Conservation (phyloP, 2,888 invertebrate species). For the Andrena camellia region DNA sequence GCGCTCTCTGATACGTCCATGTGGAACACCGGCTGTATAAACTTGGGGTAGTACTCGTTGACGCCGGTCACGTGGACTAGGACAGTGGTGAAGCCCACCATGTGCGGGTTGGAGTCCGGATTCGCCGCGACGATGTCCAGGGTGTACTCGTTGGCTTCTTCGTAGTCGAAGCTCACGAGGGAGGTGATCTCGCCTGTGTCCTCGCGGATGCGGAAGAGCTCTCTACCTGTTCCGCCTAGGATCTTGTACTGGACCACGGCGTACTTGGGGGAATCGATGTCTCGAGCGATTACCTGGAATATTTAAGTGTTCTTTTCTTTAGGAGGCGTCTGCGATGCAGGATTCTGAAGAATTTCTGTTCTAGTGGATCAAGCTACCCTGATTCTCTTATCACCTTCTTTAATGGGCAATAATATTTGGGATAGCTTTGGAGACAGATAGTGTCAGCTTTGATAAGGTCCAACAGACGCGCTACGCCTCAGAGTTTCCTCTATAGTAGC, state of each 20-base stretch:
- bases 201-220: conserved; percentile 91
- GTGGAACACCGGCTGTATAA: conserved; percentile 95
- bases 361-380: too few relatives aligned
- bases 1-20: conserved; percentile 97
- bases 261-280: conserved; percentile 95
- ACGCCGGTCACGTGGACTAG: conserved; percentile 92
- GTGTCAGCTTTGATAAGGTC: too few relatives aligned
- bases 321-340: too few relatives aligned
- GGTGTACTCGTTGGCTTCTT: conserved; percentile 91
- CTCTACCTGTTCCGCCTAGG: conserved; percentile 90
- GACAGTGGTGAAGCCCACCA: conserved; percentile 91
- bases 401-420: too few relatives aligned
- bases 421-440: too few relatives aligned
- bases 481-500: too few relatives aligned
- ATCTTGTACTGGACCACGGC: conserved; percentile 94
- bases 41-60: conserved; percentile 95
- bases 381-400: too few relatives aligned
- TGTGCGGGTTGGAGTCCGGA: conserved; percentile 90
- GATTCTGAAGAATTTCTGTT: too few relatives aligned
- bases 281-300: conserved; percentile 89
- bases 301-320: background rate
- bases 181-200: conserved; percentile 92
- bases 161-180: conserved; percentile 93
- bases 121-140: conserved; percentile 94
- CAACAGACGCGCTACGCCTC: too few relatives aligned